Percentiles rank a stretch among this genome's conserved stretches.
phyloP scores from a whole-genome alignment of 2,888 invertebrate species.

The Tiliacea aurago region DNA sequence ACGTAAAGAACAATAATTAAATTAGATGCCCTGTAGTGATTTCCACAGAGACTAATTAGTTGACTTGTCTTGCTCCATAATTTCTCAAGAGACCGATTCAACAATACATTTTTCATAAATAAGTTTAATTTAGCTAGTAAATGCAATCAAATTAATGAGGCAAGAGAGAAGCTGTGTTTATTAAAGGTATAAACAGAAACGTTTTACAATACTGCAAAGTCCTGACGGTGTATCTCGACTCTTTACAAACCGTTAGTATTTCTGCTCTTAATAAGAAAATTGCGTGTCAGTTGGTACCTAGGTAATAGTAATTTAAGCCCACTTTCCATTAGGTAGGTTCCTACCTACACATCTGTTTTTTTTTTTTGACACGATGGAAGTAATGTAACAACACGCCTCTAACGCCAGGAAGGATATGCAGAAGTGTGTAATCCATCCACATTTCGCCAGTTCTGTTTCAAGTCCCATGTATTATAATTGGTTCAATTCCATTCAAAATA shows the following conservation, averaged over 20 bases:
- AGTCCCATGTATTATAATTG: not conserved
- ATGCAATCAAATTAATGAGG: not conserved
- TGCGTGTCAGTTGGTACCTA: no score
- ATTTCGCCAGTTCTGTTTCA: not conserved
- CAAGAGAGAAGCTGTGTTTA: not conserved
- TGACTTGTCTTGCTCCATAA: not conserved
- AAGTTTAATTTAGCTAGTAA: not conserved
- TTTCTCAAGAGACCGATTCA: constrained; percentile 22
- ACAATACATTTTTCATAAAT: not conserved
- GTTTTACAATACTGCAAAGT: not conserved
- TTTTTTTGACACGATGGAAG: not conserved
- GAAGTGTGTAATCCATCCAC: not conserved
- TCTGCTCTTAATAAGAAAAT: no score
- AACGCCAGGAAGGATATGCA: not conserved
- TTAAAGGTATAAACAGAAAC: not conserved
- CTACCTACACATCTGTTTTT: not conserved
- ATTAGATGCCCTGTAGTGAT: not conserved
- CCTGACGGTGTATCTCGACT: not conserved
- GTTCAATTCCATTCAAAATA: no score
- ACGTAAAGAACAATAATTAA: not conserved
- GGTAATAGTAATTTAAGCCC: no score
- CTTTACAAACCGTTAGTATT: not conserved
- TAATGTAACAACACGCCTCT: not conserved
- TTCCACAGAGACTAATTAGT: constrained; percentile 10
- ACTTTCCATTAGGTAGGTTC: not conserved